Evolutionary conservation across 2,113 vertebrate genomes (phyloP).

Genomic region (Otis tarda): DNA sequence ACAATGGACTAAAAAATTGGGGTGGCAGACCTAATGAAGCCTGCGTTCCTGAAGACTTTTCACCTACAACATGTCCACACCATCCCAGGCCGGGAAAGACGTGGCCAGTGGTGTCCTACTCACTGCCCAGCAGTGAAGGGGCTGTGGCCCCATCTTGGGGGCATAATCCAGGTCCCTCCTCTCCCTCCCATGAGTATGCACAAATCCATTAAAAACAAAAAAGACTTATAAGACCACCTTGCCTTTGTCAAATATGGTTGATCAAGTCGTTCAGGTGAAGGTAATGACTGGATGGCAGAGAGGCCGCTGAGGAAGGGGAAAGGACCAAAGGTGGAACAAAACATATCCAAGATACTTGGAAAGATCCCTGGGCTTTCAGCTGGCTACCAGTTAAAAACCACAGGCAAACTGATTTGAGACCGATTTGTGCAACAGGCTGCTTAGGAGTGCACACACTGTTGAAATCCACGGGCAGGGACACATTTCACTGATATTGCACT

Average conservation of each 20-base stretch:
- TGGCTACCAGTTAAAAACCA: not conserved
- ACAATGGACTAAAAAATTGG: not conserved
- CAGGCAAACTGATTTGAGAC: not conserved
- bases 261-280: not conserved
- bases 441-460: not conserved
- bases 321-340: not conserved
- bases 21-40: not conserved
- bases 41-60: not conserved
- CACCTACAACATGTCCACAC: not conserved
- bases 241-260: not conserved
- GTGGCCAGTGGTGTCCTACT: rapidly evolving
- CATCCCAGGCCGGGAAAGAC: not conserved
- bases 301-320: not conserved
- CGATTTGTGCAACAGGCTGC: not conserved
- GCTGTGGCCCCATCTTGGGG: not conserved
- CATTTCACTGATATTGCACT: not conserved
- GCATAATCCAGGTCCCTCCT: not conserved
- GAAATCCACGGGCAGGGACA: not conserved
- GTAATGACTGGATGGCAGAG: not conserved
- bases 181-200: not conserved
- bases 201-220: not conserved
- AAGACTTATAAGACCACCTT: not conserved
- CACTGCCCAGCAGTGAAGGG: not conserved
- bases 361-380: not conserved
- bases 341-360: not conserved